phyloP scores from a whole-genome alignment of 2,888 invertebrate species.

The Deilephila elpenor region DNA sequence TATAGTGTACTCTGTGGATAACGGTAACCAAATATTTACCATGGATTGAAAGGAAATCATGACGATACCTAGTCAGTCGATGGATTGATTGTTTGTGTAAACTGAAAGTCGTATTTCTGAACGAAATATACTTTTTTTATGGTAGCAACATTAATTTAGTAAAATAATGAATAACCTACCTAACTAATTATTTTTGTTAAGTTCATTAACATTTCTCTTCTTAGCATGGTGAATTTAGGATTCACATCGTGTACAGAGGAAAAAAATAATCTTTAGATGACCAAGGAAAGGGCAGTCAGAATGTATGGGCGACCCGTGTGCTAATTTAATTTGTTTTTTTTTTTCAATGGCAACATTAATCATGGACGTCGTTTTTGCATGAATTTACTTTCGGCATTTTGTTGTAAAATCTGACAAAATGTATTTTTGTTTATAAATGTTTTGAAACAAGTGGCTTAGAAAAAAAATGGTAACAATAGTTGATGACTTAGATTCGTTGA shows the following conservation, averaged over 20 bases:
- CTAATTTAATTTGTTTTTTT: not conserved
- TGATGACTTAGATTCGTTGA: slow-evolving; percentile 81
- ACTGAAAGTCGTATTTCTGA: no score
- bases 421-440: slow-evolving; percentile 61
- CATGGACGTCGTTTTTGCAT: slow-evolving; percentile 72
- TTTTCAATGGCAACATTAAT: slow-evolving; percentile 58
- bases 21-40: no score
- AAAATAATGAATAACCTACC: no score
- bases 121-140: no score
- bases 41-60: no score
- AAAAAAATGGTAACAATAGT: slow-evolving; percentile 83
- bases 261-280: not conserved
- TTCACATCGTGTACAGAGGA: not conserved
- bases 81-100: no score
- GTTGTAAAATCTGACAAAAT: slow-evolving; percentile 64
- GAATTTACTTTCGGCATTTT: slow-evolving; percentile 64
- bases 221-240: no score
- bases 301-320: not conserved
- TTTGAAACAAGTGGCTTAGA: slow-evolving; percentile 42
- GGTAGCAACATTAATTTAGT: no score
- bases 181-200: no score
- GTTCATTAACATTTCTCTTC: no score
- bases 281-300: not conserved
- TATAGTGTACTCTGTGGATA: no score
- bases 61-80: no score